Evolutionary conservation across 2,797 vertebrate genomes (phyloP).

Genomic region (Trematomus bernacchii): DNA sequence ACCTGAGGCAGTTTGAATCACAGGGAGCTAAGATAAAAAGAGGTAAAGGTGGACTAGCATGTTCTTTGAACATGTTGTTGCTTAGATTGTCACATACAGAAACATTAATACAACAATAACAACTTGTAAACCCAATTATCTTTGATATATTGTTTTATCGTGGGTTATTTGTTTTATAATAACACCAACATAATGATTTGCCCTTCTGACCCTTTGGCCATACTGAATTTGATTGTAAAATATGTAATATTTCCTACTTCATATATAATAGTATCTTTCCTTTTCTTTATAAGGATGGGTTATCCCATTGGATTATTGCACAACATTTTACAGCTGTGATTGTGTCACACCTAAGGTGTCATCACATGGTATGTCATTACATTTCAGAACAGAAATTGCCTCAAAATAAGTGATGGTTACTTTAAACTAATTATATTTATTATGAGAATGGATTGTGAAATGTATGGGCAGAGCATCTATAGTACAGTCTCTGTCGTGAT

Average conservation of each 20-base stretch:
- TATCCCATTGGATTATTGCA: not conserved
- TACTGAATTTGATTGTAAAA: not conserved
- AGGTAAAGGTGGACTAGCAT: not conserved
- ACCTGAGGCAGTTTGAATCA: slow-evolving; percentile 1
- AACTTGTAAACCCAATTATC: not conserved
- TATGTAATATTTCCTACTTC: not conserved
- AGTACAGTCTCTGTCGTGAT: not conserved
- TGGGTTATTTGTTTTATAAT: not conserved
- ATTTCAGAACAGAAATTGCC: too few relatives aligned
- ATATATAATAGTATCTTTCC: not conserved
- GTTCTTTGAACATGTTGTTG: slow-evolving; percentile 1
- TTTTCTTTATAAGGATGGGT: not conserved
- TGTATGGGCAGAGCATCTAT: not conserved
- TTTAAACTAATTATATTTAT: too few relatives aligned
- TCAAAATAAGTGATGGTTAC: too few relatives aligned
- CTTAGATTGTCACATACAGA: not conserved
- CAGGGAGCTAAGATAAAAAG: not conserved
- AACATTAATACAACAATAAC: not conserved
- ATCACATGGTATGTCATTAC: not conserved
- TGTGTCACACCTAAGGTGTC: not conserved
- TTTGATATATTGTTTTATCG: not conserved
- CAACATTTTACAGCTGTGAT: not conserved
- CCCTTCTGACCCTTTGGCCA: not conserved
- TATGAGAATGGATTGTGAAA: too few relatives aligned
- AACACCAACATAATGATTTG: not conserved